phyloP scores from a whole-genome alignment of 92 coral and sea anemone species.

The Parazoanthus swiftii region DNA sequence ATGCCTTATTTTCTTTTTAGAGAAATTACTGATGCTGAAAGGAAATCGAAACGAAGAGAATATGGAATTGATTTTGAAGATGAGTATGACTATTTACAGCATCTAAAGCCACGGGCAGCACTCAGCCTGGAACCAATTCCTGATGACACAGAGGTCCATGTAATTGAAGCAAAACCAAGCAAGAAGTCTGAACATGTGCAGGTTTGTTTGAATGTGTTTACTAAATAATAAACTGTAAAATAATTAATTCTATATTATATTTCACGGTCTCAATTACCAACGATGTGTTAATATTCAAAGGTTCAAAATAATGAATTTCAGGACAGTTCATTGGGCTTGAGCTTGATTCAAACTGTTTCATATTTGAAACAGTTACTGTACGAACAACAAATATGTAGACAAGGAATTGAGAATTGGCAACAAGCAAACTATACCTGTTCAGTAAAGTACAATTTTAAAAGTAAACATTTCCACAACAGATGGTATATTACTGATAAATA shows the following conservation, averaged over 20 bases:
- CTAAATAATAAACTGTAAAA: background rate
- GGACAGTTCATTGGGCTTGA: too few relatives aligned
- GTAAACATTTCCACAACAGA: too few relatives aligned
- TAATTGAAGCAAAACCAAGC: slow-evolving; percentile 24
- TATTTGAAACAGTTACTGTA: too few relatives aligned
- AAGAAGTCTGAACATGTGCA: slow-evolving; percentile 36
- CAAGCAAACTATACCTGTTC: too few relatives aligned
- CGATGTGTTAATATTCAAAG: too few relatives aligned
- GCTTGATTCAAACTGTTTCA: too few relatives aligned
- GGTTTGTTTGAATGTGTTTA: slow-evolving; percentile 25
- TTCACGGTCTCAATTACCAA: too few relatives aligned
- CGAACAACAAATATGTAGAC: too few relatives aligned
- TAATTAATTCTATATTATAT: background rate
- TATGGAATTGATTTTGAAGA: slow-evolving; percentile 90
- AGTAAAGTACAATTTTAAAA: too few relatives aligned
- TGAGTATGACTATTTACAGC: slow-evolving; percentile 91
- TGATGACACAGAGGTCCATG: slow-evolving; percentile 54
- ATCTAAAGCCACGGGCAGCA: slow-evolving; percentile 91
- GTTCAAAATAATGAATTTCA: too few relatives aligned
- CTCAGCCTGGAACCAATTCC: slow-evolving; percentile 88
- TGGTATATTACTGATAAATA: too few relatives aligned
- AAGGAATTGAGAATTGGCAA: too few relatives aligned
- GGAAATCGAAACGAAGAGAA: slow-evolving; percentile 48
- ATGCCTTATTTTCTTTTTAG: background rate
- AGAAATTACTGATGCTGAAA: slow-evolving; percentile 25